Conservation (phyloP, 1,140 invertebrate species). For the Akabosia matsudoensis region DNA sequence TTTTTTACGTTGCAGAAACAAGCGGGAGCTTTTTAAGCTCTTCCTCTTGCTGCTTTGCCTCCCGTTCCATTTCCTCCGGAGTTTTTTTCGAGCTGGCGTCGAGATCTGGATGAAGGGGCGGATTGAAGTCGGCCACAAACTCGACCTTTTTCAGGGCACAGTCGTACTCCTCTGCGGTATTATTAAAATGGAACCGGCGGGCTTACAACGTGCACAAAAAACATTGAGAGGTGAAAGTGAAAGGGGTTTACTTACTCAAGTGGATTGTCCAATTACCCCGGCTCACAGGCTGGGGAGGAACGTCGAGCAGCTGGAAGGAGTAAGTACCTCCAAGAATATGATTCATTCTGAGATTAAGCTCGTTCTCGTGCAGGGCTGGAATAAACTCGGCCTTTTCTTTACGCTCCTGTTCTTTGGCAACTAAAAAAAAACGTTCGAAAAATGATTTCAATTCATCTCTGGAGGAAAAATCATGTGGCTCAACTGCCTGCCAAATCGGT, state of each 20-base stretch:
- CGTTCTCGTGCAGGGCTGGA: constrained; percentile 32
- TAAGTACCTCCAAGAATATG: constrained; percentile 41
- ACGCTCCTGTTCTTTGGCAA: constrained; percentile 45
- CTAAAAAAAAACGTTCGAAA: constrained; percentile 10
- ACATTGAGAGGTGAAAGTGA: not conserved
- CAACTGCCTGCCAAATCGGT: not conserved
- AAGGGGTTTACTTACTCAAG: constrained; percentile 30
- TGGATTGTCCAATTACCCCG: constrained; percentile 38
- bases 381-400: constrained; percentile 41
- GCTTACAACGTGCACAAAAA: not conserved
- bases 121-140: constrained; percentile 66
- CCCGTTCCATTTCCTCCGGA: constrained; percentile 70
- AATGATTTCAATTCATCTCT: not conserved
- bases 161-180: constrained; percentile 62
- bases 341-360: constrained; percentile 42
- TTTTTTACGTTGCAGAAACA: constrained; percentile 65
- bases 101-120: constrained; percentile 62
- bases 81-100: constrained; percentile 58
- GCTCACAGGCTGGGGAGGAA: constrained; percentile 40
- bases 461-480: not conserved
- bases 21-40: constrained; percentile 69
- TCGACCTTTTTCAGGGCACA: constrained; percentile 63
- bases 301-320: constrained; percentile 34
- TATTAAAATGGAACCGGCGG: not conserved
- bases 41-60: constrained; percentile 68